Evolutionary conservation across 2,888 invertebrate genomes (phyloP), one percentile per base, ranked within the genome.

Genomic region (Perizoma affinitatum): DNA sequence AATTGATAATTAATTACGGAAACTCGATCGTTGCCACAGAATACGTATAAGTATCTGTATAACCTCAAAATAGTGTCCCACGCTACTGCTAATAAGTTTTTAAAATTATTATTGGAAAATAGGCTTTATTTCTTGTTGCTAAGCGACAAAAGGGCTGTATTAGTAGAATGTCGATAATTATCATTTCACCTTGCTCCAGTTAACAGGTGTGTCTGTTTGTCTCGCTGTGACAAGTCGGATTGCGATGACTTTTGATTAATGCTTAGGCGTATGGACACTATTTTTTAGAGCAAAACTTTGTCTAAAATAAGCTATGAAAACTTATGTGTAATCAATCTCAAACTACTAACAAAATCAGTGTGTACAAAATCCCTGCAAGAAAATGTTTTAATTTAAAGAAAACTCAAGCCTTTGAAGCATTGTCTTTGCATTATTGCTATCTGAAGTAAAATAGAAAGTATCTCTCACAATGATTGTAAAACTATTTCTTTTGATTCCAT

Each of bases 31-130:
- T 46, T 43, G 38, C 56, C 46, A 61, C 49, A 50, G 54, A 57
- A 46, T 50, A 53, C 49, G 53, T 46, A 49, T 48, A 22, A 54
- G 61, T 47, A 33, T 33, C 9, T 36, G 5, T 4, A 7, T 83
- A 86, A 84, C 86, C 86, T 87, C 80, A 85, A 84, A 79, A 81
- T 76, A 72, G 68, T 83, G 84, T 88, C 88, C 86, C 87, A 88
- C 88, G 87, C 83, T 58, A 47, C 58, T 55, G 5, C 43, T 54
- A 38, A 43, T 47, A 41, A 33, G 22, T 45, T 53, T 54, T 63
- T 22, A 44, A 48, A 10, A 9, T 49, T 58, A 44, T 34, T 53
- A 36, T 58, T 49, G 51, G 38, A 82, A 72, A 74, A 70, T 76
- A 42, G 53, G 63, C 72, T 66, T 69, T 82, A 76, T 65, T 22